Conservation (phyloP, 2,797 vertebrate species). For the Crocidura indochinensis region DNA sequence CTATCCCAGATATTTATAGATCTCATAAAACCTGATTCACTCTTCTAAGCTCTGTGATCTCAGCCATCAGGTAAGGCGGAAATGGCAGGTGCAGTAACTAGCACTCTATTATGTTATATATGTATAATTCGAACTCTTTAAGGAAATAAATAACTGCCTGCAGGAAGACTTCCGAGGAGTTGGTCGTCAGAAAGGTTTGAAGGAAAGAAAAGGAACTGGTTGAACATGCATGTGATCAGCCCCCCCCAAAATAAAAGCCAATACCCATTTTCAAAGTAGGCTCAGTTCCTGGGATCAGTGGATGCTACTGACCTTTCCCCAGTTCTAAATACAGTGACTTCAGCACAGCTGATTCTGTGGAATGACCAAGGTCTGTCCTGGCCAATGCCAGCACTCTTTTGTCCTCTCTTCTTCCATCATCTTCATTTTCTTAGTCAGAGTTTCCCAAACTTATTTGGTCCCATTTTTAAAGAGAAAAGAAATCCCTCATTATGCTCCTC, state of each 20-base stretch:
- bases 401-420: background rate
- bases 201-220: conserved; percentile 3
- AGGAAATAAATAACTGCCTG: conserved; percentile 38
- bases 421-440: conserved; percentile 9
- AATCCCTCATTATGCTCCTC: too few species aligned
- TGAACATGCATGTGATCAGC: conserved; percentile 15
- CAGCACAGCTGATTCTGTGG: background rate
- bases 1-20: conserved; percentile 88
- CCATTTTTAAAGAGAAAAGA: too few species aligned
- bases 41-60: conserved; percentile 85
- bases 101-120: conserved; percentile 75
- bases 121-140: conserved; percentile 76
- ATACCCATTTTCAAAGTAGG: background rate
- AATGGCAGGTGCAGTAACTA: conserved; percentile 78
- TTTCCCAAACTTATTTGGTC: too few species aligned
- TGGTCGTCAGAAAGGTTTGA: conserved; percentile 38
- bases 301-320: background rate
- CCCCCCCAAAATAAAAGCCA: conserved; percentile 10
- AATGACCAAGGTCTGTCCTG: background rate
- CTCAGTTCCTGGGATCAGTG: background rate
- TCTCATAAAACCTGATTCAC: conserved; percentile 89
- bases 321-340: conserved; percentile 27
- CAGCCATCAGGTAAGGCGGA: conserved; percentile 84
- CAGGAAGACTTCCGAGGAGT: conserved; percentile 56
- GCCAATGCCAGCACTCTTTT: background rate